Conservation (phyloP, 2,113 vertebrate species). For the Lontra canadensis region DNA sequence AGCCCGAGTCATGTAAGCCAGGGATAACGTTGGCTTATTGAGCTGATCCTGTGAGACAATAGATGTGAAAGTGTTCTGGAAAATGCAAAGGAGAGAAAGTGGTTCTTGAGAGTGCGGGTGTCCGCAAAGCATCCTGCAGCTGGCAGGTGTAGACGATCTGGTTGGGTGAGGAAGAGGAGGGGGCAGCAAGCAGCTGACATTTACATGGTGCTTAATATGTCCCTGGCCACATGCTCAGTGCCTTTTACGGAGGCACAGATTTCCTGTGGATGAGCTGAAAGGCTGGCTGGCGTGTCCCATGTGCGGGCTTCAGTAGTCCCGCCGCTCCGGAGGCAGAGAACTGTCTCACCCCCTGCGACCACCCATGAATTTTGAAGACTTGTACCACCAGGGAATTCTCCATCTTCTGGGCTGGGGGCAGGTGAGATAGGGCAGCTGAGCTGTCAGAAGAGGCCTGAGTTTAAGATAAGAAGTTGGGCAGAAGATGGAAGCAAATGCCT, state of each 20-base stretch:
- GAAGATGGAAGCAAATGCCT: neutral
- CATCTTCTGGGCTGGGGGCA: neutral
- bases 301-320: neutral
- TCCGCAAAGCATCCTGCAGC: accelerated
- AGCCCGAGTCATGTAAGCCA: neutral
- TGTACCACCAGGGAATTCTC: neutral
- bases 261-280: neutral
- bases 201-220: neutral
- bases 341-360: neutral
- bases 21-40: no score
- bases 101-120: neutral
- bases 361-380: neutral
- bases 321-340: neutral
- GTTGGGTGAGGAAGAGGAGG: accelerated
- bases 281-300: accelerated
- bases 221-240: accelerated
- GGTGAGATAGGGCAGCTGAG: neutral
- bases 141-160: accelerated
- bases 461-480: neutral
- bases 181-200: accelerated
- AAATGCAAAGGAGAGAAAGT: neutral
- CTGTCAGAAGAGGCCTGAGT: neutral
- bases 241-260: accelerated
- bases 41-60: accelerated
- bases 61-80: neutral